phyloP scores from a whole-genome alignment of 2,113 vertebrate species.

The Onychostoma macrolepis region DNA sequence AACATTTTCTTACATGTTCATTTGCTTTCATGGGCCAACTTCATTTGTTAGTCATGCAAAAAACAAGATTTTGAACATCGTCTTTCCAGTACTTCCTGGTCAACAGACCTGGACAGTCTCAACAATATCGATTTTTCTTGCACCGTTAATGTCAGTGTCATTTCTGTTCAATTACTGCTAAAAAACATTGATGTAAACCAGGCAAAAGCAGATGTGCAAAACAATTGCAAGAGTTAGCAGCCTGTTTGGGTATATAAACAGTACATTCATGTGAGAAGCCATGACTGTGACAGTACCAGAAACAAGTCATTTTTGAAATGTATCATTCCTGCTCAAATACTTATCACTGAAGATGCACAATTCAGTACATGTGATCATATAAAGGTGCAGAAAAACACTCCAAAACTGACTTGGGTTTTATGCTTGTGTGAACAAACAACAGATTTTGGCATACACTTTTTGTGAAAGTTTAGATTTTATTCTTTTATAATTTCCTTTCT shows the following conservation, averaged over 20 bases:
- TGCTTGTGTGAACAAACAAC: neutral
- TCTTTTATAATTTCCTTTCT: neutral
- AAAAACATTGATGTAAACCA: slow-evolving; percentile 26
- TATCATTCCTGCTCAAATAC: neutral
- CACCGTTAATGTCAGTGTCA: neutral
- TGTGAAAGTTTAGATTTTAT: neutral
- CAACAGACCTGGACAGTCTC: slow-evolving; percentile 19
- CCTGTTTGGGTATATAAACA: slow-evolving; percentile 43
- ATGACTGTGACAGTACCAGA: slow-evolving; percentile 33
- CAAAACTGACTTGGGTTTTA: neutral
- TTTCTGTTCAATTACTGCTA: neutral
- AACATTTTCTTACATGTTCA: neutral
- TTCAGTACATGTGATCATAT: neutral
- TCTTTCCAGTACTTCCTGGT: slow-evolving; percentile 16
- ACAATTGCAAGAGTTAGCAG: slow-evolving; percentile 53
- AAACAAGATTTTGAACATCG: neutral
- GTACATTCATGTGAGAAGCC: slow-evolving; percentile 48
- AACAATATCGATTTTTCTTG: slow-evolving; percentile 8
- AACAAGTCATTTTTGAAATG: neutral
- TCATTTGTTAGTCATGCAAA: slow-evolving; percentile 26
- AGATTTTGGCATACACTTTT: neutral
- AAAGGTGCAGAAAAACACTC: neutral
- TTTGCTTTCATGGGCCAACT: neutral
- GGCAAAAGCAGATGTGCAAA: slow-evolving; percentile 53
- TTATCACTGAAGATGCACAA: neutral